Evolutionary conservation across 2,113 vertebrate species (phyloP).

Genomic region (Zingel zingel): DNA sequence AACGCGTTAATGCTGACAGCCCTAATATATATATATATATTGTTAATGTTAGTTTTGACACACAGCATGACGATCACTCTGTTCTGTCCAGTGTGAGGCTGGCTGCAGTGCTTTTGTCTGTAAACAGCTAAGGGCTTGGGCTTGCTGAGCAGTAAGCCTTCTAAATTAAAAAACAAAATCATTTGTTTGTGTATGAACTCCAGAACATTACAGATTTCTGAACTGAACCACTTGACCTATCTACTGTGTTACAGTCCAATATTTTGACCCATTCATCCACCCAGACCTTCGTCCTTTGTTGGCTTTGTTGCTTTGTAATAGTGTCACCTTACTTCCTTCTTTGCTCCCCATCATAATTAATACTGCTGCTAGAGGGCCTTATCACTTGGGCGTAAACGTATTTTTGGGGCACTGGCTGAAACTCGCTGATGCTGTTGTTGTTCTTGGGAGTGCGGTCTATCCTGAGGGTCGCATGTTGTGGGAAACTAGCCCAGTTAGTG

Average conservation of each 20-base stretch:
- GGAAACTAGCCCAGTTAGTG: background rate
- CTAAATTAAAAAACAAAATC: background rate
- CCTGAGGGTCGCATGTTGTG: conserved; percentile 1
- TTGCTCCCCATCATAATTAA: background rate
- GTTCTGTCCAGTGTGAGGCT: background rate
- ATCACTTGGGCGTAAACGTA: background rate
- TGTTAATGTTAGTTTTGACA: background rate
- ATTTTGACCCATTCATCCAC: background rate
- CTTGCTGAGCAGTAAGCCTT: background rate
- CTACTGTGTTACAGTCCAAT: background rate
- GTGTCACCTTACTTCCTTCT: background rate
- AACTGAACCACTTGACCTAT: background rate
- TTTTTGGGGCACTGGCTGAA: background rate
- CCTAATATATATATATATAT: no score
- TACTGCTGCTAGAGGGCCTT: background rate
- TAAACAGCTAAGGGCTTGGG: background rate
- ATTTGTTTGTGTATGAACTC: no score
- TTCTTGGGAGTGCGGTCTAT: background rate
- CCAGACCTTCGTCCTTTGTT: background rate
- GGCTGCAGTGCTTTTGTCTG: background rate
- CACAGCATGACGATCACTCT: background rate
- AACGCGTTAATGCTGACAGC: no score
- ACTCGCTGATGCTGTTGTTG: background rate
- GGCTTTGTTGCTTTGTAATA: background rate
- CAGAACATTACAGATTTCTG: background rate